Base-by-base conservation (phyloP, 2,888 invertebrate species). In the Rhorus exstirpatorius region DNA sequence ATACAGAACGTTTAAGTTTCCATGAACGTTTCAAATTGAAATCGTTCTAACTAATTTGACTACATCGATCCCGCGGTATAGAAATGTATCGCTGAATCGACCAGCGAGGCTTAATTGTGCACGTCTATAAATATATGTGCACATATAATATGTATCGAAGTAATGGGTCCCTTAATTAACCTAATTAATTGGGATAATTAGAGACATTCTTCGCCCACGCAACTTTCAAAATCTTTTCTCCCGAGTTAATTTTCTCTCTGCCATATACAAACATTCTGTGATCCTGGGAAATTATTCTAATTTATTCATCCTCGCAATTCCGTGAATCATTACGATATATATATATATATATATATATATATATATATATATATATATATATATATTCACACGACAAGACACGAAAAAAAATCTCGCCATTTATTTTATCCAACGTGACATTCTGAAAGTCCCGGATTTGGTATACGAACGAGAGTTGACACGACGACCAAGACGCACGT, bases 161-260 rank as follows among this genome's bases (percentile, higher is more conserved):
- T 88, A 90, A 89, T 88, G 88, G 86, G 85, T 88, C 87, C 86
- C 86, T 89, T 88, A 89, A 90, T 90, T 89, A 88, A 65, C 82
- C 82, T 86, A 88, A 88, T 88, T 88, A 83, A 86, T 86, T 83
- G 55, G 74, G 41, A 65, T 84, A 87, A 87, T 87, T 88, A 87
- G 85, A 71, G 70, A 67, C 68, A 61, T 86, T 78, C 77, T 60
- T 58, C 86, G 84, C 86, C 87, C 85, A 86, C 87, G 81, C 75
- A 53, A 46, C 19, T 65, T 83, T 53, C 74, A 79, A 72, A 86
- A 86, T 84, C 41, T 19, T 49, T 14, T 21, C 38, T 53, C 38
- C 35, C 19, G 17, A 65, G 21, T 74, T 70, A 49, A 6, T n/a
- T n/a, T 70, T 65, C 26, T 35, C 35, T 21, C 10, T 17, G 24